These are phyloP conservation scores for Hermodice carunculata DNA, from an alignment of 2,888 invertebrate species.

Conservation along the genomic window DNA sequence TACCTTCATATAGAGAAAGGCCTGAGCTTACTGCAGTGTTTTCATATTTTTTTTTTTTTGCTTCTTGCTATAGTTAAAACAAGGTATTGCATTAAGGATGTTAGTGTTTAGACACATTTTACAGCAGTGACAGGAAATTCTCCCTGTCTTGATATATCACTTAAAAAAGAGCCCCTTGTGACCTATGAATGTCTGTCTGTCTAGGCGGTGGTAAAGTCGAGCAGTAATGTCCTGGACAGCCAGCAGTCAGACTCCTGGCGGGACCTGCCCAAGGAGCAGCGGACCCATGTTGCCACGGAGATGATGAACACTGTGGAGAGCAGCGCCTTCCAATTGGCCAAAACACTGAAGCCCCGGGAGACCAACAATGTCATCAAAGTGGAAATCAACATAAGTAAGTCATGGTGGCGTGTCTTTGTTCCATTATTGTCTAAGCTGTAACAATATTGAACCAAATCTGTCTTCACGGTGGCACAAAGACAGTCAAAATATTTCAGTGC, in stretches of 20 bases:
- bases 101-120: too few relatives aligned
- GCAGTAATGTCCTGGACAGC: conserved; percentile 62
- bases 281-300: conserved; percentile 61
- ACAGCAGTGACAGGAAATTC: too few relatives aligned
- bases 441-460: too few relatives aligned
- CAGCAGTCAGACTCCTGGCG: conserved; percentile 63
- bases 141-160: too few relatives aligned
- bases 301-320: conserved; percentile 64
- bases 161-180: conserved; percentile 3
- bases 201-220: conserved; percentile 61
- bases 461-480: too few relatives aligned
- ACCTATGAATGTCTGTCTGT: conserved; percentile 22
- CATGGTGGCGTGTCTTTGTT: not conserved
- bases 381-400: conserved; percentile 34
- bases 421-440: too few relatives aligned
- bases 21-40: too few relatives aligned
- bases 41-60: too few relatives aligned
- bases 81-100: too few relatives aligned
- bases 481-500: too few relatives aligned
- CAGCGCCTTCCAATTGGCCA: conserved; percentile 64
- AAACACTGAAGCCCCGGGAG: conserved; percentile 39
- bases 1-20: too few relatives aligned
- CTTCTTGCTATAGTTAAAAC: too few relatives aligned
- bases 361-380: conserved; percentile 12
- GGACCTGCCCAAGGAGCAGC: conserved; percentile 51